phyloP scores from a whole-genome alignment of 2,888 invertebrate genomes.

The Sipunculus nudus region DNA sequence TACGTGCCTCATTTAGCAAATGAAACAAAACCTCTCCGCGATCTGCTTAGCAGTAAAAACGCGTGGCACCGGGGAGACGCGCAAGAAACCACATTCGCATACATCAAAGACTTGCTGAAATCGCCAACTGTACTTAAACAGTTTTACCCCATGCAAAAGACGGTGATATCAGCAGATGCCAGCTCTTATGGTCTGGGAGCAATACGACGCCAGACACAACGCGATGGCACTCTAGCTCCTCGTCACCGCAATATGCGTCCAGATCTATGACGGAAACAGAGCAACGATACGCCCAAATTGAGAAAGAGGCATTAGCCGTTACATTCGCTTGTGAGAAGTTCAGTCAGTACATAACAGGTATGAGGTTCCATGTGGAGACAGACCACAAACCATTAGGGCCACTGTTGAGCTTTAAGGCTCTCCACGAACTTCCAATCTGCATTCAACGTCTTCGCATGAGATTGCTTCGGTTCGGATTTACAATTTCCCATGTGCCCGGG shows the following conservation, averaged over 20 bases:
- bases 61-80: background rate
- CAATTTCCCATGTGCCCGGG: background rate
- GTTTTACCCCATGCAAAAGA: background rate
- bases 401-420: background rate
- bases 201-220: background rate
- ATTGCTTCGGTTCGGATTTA: background rate
- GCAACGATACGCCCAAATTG: background rate
- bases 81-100: background rate
- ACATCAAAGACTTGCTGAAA: background rate
- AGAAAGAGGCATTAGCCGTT: background rate
- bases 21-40: background rate
- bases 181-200: background rate
- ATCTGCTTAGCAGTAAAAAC: background rate
- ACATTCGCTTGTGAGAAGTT: background rate
- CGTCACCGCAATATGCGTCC: constrained; percentile 18
- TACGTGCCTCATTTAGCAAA: background rate
- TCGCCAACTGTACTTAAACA: background rate
- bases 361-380: background rate
- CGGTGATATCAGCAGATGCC: background rate
- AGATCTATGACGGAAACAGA: background rate
- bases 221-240: background rate
- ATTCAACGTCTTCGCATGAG: background rate
- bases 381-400: background rate
- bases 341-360: background rate
- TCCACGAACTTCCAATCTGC: background rate